Percentiles rank a stretch among this genome's conserved stretches.
Conservation (phyloP, 2,113 vertebrate genomes). For the Scomber scombrus region DNA sequence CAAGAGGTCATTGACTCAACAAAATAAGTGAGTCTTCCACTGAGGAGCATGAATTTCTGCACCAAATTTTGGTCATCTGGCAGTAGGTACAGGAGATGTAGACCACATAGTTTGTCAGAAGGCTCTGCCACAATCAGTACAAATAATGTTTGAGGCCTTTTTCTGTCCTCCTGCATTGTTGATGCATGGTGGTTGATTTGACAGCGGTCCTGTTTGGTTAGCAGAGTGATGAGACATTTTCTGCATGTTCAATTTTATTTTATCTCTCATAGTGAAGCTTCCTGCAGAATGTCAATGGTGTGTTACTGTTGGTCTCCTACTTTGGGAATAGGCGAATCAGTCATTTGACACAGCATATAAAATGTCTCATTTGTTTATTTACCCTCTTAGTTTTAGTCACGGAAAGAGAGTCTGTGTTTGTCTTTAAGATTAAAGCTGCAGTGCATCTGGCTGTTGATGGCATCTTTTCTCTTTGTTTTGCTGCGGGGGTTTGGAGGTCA, state of each 20-base stretch:
- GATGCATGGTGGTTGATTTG: neutral
- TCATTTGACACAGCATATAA: conserved; percentile 18
- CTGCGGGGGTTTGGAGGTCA: conserved; percentile 66
- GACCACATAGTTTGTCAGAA: neutral
- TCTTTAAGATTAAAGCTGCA: conserved; percentile 49
- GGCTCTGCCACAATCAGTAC: neutral
- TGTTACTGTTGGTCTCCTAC: neutral
- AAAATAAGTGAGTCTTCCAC: neutral
- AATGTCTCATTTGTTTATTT: conserved; percentile 52
- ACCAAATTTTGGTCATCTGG: neutral
- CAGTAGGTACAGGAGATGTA: neutral
- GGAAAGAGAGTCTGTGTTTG: conserved; percentile 32
- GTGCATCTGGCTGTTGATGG: conserved; percentile 43
- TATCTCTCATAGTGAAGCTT: neutral
- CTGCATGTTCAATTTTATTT: neutral
- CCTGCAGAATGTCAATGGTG: too few species aligned
- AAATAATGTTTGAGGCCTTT: too few species aligned
- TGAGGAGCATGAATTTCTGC: neutral
- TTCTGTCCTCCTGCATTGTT: neutral
- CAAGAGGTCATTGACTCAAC: neutral
- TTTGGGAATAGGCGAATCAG: neutral
- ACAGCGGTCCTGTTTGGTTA: neutral
- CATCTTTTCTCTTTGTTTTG: conserved; percentile 63
- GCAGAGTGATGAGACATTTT: conserved; percentile 1
- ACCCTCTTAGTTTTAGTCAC: conserved; percentile 26